Conservation (phyloP, 2,888 invertebrate species). For the Heliothis peltigera region DNA sequence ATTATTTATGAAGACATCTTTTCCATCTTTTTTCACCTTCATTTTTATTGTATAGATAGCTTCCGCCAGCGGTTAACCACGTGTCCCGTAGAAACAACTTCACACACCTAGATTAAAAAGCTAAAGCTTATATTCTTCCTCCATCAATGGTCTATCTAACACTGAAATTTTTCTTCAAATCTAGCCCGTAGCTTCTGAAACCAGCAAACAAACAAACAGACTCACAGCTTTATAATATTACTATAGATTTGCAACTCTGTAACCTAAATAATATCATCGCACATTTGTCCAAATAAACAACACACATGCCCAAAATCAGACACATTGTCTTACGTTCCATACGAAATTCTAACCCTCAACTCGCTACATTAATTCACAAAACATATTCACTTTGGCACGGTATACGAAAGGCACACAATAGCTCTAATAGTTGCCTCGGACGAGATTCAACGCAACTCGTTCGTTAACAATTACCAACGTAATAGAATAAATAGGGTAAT, state of each 20-base stretch:
- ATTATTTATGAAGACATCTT: no score
- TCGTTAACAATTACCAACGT: constrained; percentile 85
- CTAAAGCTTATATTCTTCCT: no score
- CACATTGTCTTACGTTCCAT: constrained; percentile 43
- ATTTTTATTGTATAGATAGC: no score
- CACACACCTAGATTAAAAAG: no score
- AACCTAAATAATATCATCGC: background rate
- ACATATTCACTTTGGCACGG: constrained; percentile 56
- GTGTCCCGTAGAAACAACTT: no score
- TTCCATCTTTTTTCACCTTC: no score
- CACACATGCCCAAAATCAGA: constrained; percentile 12
- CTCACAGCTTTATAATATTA: no score
- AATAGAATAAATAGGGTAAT: constrained; percentile 90
- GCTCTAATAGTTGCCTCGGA: constrained; percentile 77
- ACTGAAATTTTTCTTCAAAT: no score
- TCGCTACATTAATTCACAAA: constrained; percentile 29
- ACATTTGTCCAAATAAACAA: background rate
- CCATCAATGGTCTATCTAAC: no score
- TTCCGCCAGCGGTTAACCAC: no score
- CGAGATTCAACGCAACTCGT: constrained; percentile 78
- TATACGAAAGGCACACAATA: constrained; percentile 78
- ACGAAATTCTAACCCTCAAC: constrained; percentile 41
- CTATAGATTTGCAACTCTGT: background rate
- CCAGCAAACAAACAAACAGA: no score
- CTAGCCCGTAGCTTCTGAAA: no score